Evolutionary conservation across 2,113 vertebrate species (phyloP), one percentile per base, ranked within the genome.

Genomic region (Dolichotis patagonum): DNA sequence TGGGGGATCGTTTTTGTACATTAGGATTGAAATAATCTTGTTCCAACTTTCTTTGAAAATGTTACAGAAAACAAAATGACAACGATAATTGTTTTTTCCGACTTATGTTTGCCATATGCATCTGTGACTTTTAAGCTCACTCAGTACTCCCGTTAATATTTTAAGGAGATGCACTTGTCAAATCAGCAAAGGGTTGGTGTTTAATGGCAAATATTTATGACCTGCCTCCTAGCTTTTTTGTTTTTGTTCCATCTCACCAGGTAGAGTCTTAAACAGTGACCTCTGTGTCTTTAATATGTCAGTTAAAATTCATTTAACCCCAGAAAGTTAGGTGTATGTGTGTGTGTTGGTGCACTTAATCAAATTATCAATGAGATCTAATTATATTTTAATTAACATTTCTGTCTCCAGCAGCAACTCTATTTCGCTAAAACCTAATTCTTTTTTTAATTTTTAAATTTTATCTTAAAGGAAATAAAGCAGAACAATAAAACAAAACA

Each of bases 221-320:
- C 90, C 0, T 9, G 3, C 52, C 30, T 91, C 78, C 67, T 71
- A 41, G 46, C 1, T 78, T 67, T 85, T 14, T 19, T 89, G 35
- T 22, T 89, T 80, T 30, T 56, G 22, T 92, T 85, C 19, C 26
- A 24, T 78, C 54, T 17, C 26, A 60, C 41, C 20, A 54, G 7
- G 28, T 26, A 67, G 28, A 28, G 24, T 35, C 32, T 82, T 67
- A 87, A 86, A 49, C 43, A 67, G 49, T 35, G 52, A 46, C 16
- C 35, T 35, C 78, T 85, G 77, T 81, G 52, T 93, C 63, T 95
- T 85, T 90, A 95, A 30, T 52, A 73, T 54, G 77, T 94, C 83
- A 73, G 54, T 41, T 83, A 43, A n/a, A 88, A 77, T 65, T 30
- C 32, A 73, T 94, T 92, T 89, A 89, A 9, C 77, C 73, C 90